Evolutionary conservation across 2,797 vertebrate species (phyloP).

Genomic region (Pagetopsis macropterus): DNA sequence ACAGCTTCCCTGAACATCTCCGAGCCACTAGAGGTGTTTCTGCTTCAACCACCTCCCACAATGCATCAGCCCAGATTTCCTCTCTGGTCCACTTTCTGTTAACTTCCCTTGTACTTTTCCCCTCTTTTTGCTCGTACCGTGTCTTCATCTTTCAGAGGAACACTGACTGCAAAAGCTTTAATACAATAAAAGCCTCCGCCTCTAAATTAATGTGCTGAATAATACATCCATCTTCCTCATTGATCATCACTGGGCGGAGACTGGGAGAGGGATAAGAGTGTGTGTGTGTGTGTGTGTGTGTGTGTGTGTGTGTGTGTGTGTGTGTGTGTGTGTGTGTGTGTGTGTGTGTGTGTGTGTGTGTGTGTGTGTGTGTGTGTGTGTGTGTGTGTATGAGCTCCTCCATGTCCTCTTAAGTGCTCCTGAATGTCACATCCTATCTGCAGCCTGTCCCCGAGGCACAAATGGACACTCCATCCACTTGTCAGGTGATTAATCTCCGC

Average conservation of each 20-base stretch:
- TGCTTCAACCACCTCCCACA: slow-evolving; percentile 36
- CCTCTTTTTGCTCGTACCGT: slow-evolving; percentile 8
- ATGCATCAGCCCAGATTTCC: slow-evolving; percentile 32
- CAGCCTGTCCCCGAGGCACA: slow-evolving; percentile 74
- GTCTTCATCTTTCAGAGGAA: slow-evolving; percentile 52
- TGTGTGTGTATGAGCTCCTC: slow-evolving; percentile 20
- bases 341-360: too few relatives aligned
- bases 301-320: slow-evolving; percentile 46
- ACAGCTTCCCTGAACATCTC: slow-evolving; percentile 34
- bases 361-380: neutral
- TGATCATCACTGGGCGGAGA: slow-evolving; percentile 63
- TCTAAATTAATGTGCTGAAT: slow-evolving; percentile 68
- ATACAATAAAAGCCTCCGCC: slow-evolving; percentile 36
- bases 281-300: neutral
- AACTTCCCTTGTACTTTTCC: slow-evolving; percentile 25
- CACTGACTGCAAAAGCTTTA: slow-evolving; percentile 42
- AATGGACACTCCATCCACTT: slow-evolving; percentile 82
- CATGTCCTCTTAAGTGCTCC: slow-evolving; percentile 72
- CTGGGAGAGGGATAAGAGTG: slow-evolving; percentile 29
- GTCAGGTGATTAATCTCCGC: slow-evolving; percentile 80
- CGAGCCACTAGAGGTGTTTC: slow-evolving; percentile 23
- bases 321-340: slow-evolving; percentile 46
- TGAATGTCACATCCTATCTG: slow-evolving; percentile 80
- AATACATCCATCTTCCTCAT: slow-evolving; percentile 66
- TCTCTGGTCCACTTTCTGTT: slow-evolving; percentile 19